These are phyloP conservation scores for Myotis planiceps DNA, from an alignment of 2,797 vertebrate genomes.

Conservation along the genomic window DNA sequence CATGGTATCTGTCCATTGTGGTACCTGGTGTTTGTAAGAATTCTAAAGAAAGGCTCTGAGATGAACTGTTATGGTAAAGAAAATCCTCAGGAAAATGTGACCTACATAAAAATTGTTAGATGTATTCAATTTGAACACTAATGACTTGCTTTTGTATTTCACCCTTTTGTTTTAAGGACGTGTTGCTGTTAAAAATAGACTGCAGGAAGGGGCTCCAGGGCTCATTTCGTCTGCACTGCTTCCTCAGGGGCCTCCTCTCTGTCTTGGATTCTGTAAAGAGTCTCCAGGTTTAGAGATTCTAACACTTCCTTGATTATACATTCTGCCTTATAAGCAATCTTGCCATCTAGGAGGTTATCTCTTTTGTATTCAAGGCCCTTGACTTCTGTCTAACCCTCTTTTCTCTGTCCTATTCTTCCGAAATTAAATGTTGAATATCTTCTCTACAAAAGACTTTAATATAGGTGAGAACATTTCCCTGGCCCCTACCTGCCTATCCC, in stretches of 20 bases:
- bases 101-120: neutral
- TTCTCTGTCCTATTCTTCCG: neutral
- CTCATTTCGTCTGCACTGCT: neutral
- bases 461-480: neutral
- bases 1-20: neutral
- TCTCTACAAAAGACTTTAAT: neutral
- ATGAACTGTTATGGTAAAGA: neutral
- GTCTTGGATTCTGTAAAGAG: neutral
- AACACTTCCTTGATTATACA: neutral
- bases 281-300: conserved; percentile 19
- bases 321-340: conserved; percentile 12
- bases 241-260: neutral
- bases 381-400: neutral
- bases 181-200: conserved; percentile 38
- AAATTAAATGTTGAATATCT: conserved; percentile 40
- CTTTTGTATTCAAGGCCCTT: neutral
- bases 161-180: conserved; percentile 10
- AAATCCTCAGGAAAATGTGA: neutral
- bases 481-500: neutral
- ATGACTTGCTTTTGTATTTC: conserved; percentile 38
- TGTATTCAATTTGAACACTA: neutral
- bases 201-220: neutral
- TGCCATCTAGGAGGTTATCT: neutral
- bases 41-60: neutral
- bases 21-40: neutral